A percentile compares a stretch with the other conserved stretches of the same genome.
Evolutionary conservation across 2,797 vertebrate genomes (phyloP).

Genomic region (Chelon labrosus): DNA sequence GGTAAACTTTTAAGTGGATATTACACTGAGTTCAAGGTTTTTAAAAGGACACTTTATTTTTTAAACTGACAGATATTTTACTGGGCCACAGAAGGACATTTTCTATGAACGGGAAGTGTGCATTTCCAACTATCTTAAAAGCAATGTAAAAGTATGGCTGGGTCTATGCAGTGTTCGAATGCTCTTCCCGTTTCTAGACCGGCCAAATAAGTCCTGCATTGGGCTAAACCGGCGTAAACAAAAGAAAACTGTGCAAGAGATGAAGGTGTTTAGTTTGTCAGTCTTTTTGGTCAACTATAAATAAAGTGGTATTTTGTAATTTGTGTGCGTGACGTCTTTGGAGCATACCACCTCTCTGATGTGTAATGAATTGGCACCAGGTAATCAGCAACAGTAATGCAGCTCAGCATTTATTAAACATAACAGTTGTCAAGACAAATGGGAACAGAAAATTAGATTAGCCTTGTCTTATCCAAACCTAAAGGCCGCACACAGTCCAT

Average conservation of each 20-base stretch:
- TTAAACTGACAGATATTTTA: not conserved
- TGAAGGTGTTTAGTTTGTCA: not conserved
- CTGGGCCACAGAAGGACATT: not conserved
- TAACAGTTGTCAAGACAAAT: slow-evolving; percentile 37
- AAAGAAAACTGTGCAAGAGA: not conserved
- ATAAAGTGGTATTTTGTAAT: slow-evolving; percentile 48
- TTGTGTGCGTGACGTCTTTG: not conserved
- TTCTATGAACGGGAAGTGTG: not conserved
- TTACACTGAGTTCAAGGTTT: too few relatives aligned
- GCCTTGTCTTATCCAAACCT: slow-evolving; percentile 4
- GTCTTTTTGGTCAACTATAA: slow-evolving; percentile 15
- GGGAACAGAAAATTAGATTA: not conserved
- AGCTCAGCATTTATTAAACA: slow-evolving; percentile 34
- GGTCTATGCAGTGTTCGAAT: slow-evolving; percentile 10
- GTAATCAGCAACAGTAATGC: not conserved
- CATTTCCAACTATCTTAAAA: slow-evolving; percentile 2
- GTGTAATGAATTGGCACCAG: slow-evolving; percentile 8
- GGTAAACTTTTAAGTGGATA: not conserved
- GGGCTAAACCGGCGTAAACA: not conserved
- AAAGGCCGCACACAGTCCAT: not conserved
- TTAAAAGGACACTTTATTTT: too few relatives aligned
- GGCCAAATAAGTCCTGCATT: not conserved
- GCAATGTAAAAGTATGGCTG: not conserved
- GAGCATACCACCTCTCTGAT: not conserved
- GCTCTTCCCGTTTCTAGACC: not conserved